Evolutionary conservation across 2,113 vertebrate genomes (phyloP), one percentile per base, ranked within the genome.

Genomic region (Vulpes ferrilata): DNA sequence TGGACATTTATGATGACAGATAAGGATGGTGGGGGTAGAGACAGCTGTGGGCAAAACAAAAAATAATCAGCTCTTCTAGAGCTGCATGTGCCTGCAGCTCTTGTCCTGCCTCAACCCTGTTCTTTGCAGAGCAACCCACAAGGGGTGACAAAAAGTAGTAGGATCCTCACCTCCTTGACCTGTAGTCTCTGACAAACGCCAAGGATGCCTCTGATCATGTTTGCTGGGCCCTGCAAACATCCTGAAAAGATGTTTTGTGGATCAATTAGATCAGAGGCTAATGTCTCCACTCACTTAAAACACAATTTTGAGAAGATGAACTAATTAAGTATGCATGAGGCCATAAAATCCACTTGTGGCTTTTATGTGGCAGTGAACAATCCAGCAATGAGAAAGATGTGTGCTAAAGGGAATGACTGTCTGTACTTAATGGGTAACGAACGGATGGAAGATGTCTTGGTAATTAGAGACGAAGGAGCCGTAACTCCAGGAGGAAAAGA

Each of bases 241-340:
- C 83, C 98, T 96, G 87, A 97, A 97, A 81, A 27, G 89, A 65
- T 30, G 35, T 89, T 97, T 65, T 93, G 97, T 87, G 69, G 69
- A 93, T 97, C 97, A 95, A 76, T 88, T 90, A 97, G 97, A 95
- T 74, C 88, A 71, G 97, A 93, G 90, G 93, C 96, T 90, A 94
- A 86, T 69, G 95, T 88, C 0, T 7, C 96, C 92, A 57, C 86
- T 98, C 95, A 79, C 86, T 95, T 38, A 81, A 86, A 97, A 81
- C 78, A 43, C 71, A 79, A 15, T 96, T 98, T 95, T 96, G 65
- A 97, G 84, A 97, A 95, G 96, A 96, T 65, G 80, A 69, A 74
- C 82, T 96, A 96, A 97, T 98, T 96, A 98, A 98, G 90, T 90
- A 96, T 95, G 88, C 69, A 85, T 12, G 65, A 83, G 43, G 59